A percentile compares a stretch with the other conserved stretches of the same genome.
Evolutionary conservation across 1,140 invertebrate species (phyloP).

Genomic region (Drosophila nigromelanica): DNA sequence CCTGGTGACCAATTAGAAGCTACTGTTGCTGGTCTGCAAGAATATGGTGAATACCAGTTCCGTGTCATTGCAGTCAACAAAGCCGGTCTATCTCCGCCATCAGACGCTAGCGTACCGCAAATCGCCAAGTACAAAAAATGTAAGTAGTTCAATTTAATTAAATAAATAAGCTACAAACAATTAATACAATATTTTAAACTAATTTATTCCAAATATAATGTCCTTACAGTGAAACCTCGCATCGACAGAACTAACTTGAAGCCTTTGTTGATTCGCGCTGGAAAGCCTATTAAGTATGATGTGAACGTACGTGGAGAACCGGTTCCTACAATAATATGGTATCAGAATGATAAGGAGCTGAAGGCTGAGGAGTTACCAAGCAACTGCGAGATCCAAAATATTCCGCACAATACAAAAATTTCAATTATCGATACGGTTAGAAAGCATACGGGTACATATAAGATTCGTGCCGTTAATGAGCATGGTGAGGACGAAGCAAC

Average conservation of each 20-base stretch:
- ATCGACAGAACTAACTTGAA: constrained; percentile 98
- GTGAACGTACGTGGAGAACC: constrained; percentile 98
- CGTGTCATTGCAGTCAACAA: constrained; percentile 98
- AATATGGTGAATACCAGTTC: constrained; percentile 97
- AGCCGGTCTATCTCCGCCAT: constrained; percentile 96
- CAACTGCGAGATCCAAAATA: constrained; percentile 93
- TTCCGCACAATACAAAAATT: constrained; percentile 97
- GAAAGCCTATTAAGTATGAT: constrained; percentile 96
- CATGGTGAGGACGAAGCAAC: constrained; percentile 97
- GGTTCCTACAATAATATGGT: constrained; percentile 95
- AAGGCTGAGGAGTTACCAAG: constrained; percentile 85
- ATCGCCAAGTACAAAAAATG: constrained; percentile 94
- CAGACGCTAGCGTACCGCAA: constrained; percentile 96
- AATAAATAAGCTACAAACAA: no score
- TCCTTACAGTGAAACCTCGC: constrained; percentile 92
- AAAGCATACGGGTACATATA: constrained; percentile 95
- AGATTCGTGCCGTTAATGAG: constrained; percentile 95
- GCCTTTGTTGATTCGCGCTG: constrained; percentile 94
- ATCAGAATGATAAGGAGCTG: constrained; percentile 85
- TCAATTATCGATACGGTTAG: constrained; percentile 92
- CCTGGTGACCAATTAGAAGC: constrained; percentile 91
- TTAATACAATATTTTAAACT: background rate
- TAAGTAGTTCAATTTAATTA: constrained; percentile 85
- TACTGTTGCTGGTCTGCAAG: constrained; percentile 93
- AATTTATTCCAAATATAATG: background rate